Evolutionary conservation across 2,797 vertebrate species (phyloP), one percentile per base, ranked within the genome.

Genomic region (Geotrypetes seraphini): DNA sequence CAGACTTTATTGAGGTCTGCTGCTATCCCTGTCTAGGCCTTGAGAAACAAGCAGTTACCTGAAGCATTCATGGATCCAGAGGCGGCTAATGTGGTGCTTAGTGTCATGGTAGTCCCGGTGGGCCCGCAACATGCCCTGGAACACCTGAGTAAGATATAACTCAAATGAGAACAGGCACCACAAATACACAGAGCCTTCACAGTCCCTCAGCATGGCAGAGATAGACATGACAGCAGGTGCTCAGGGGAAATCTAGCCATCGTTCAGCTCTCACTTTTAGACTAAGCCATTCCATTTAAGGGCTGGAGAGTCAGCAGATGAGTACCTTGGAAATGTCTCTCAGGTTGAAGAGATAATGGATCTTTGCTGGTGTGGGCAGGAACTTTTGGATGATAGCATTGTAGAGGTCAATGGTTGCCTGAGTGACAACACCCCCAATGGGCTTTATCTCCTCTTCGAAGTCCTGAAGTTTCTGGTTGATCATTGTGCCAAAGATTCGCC

Each of bases 271-370:
- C 31, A 20, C 12, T 16, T 25, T 12, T 22, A 11, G 16, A n/a
- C n/a, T 19, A 4, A 5, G 2, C 5, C 8, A 13, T 22, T 10
- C 5, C 22, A 7, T 3, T 10, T 10, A 12, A 3, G 22, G 7
- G 7, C 6, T 15, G 11, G 3, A 10, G n/a, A n/a, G n/a, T n/a
- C n/a, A n/a, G n/a, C n/a, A n/a, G n/a, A n/a, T n/a, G n/a, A n/a
- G n/a, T n/a, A 83, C 90, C 88, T 90, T 93, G 37, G 90, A 92
- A 56, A 92, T 90, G 50, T 95, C 91, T 16, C 89, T 76, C 43
- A 95, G 85, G 66, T 92, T 93, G 66, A 93, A 95, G 36, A 91
- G 84, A 65, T 95, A 95, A 57, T 93, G 91, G 48, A 84, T 90
- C 69, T 89, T 91, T 45, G 87, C 81, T 0, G 90, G 91, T 0